Conservation (phyloP, 2,797 vertebrate genomes). For the Coracias cyanogaster region DNA sequence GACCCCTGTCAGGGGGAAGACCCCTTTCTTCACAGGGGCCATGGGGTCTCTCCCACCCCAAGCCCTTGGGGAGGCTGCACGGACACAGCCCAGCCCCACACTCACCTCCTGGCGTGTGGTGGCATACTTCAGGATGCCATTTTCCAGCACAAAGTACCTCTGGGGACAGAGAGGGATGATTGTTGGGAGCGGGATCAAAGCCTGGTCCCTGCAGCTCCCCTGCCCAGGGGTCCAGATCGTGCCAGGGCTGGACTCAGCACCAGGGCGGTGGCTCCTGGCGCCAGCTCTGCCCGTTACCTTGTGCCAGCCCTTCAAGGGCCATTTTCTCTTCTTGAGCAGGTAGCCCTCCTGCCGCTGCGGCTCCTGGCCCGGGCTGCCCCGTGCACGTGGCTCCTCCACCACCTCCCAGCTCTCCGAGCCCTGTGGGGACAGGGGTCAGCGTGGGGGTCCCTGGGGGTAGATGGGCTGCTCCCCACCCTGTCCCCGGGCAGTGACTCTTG, state of each 20-base stretch:
- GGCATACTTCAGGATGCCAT: conserved; percentile 87
- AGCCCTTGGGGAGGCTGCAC: fast-evolving
- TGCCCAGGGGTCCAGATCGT: fast-evolving
- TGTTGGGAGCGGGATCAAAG: fast-evolving
- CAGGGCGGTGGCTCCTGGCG: fast-evolving
- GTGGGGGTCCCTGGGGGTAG: fast-evolving
- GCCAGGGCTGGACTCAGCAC: neutral
- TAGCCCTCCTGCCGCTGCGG: conserved; percentile 88
- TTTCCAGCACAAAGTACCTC: conserved; percentile 92
- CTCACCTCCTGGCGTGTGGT: conserved; percentile 91
- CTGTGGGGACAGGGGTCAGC: conserved; percentile 37
- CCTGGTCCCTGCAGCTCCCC: fast-evolving
- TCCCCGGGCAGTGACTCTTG: neutral
- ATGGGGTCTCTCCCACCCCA: neutral
- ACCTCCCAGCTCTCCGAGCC: conserved; percentile 93
- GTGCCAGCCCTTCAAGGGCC: conserved; percentile 95
- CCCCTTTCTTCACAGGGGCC: neutral
- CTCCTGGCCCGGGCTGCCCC: conserved; percentile 25
- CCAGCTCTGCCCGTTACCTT: conserved; percentile 78
- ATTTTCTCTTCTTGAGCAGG: conserved; percentile 94
- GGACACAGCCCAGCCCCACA: neutral
- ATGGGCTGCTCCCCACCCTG: fast-evolving
- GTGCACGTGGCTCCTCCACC: conserved; percentile 82
- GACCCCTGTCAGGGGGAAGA: neutral
- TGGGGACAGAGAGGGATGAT: conserved; percentile 46